Evolutionary conservation across 2,888 invertebrate species (phyloP), one percentile per base, ranked within the genome.

Genomic region (Salticus scenicus): DNA sequence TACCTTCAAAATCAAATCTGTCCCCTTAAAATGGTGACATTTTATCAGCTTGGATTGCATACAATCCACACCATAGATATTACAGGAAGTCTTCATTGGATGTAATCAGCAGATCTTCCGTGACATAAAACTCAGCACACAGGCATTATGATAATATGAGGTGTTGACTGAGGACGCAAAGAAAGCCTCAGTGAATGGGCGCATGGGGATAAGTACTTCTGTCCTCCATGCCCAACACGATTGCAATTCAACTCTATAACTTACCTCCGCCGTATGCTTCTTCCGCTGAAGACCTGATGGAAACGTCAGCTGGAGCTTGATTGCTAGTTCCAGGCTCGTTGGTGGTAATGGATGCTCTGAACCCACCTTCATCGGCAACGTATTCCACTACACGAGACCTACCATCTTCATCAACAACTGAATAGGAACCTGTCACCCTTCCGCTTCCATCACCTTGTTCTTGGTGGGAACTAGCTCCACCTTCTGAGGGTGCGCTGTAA

Each of bases 281-380:
- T 64, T 82, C 82, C 0, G 82, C 82, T 5, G 75, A 75, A 31
- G 82, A 82, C n/a, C 41, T 64, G 33, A 82, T 75, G 64, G 70
- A 47, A 33, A 82, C 82, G 27, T 82, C 82, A 64, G 75, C 75
- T 5, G 75, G 82, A 1, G 70, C 75, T 27, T 70, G 75, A 64
- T 82, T 82, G 64, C 82, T 82, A 20, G 82, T 82, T 20, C 82
- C 82, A 0, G 82, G 82, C 33, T 82, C 82, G 33, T 82, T 82
- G n/a, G 82, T 82, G 31, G 70, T 42, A 14, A 82, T 64, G 20
- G 75, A 75, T 30, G 82, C 75, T n/a, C 82, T 14, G 82, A 70
- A 82, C 8, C 82, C 82, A 1, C n/a, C 10, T 20, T 82, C 82
- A 20, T 82, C 82, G n/a, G 82, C 82, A 0, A 82, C 82, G 28